Evolutionary conservation across 35 echinoderm and acorn worm genomes (phyloP), one percentile per base, ranked within the genome.

Genomic region (Chiridota heheva): DNA sequence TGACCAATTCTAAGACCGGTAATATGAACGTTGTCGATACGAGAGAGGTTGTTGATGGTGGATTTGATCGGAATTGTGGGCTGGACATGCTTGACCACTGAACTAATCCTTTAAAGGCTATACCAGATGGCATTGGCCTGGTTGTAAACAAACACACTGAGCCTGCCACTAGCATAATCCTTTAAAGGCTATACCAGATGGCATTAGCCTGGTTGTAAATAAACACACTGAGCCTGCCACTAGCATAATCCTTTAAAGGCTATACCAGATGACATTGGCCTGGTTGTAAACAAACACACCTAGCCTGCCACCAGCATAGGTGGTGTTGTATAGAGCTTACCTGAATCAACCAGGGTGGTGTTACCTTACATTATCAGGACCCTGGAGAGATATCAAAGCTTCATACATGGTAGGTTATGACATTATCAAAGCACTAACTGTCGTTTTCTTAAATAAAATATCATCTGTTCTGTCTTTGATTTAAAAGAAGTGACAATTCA

Each of bases 211-310:
- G n/a, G 58, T 26, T 61, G 20, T 26, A 61, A 61, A 6, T 20
- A 61, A 61, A n/a, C n/a, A n/a, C n/a, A n/a, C n/a, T n/a, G n/a
- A n/a, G n/a, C n/a, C n/a, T n/a, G n/a, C 92, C 92, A 36, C 92
- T 87, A 13, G 84, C 51, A 58, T 73, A 90, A 7, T 8, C 27
- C 10, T 13, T 10, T 13, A 13, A 53, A 96, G 70, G 28, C 78
- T 63, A 1, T 87, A 96, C 68, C 81, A 96, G 57, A 90, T 81
- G 18, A 90, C 87, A 79, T 96, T 79, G 4, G 81, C 45, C 38
- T 96, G 92, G 42, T 84, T 83, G 51, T 82, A 90, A 26, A 90
- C 86, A 53, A 90, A 86, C 41, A 96, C 92, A 1, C 92, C 92
- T 36, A 96, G 70, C 37, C 92, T 69, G 39, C 92, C 92, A 36